Conservation (phyloP, 2,797 vertebrate species). For the Pangasius larnaudii region DNA sequence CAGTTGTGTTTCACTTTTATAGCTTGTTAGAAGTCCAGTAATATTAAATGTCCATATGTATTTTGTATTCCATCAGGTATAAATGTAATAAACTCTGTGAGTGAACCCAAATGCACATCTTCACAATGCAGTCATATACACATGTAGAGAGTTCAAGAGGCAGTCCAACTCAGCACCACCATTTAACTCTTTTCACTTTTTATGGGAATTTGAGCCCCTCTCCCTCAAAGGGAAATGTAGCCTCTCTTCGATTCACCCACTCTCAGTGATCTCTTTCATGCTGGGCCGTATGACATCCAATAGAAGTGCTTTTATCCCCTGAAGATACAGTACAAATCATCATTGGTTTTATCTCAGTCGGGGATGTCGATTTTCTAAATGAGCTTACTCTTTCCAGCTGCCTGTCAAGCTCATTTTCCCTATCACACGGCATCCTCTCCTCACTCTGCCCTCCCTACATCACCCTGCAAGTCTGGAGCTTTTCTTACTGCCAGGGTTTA, state of each 20-base stretch:
- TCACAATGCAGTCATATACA: not conserved
- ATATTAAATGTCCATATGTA: not conserved
- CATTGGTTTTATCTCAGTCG: conserved; percentile 94
- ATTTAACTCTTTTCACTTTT: conserved; percentile 67
- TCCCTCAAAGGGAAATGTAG: conserved; percentile 59
- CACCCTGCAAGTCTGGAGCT: conserved; percentile 69
- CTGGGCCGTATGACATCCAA: conserved; percentile 77
- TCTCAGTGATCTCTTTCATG: conserved; percentile 70
- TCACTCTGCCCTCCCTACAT: conserved; percentile 71
- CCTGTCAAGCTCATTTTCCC: conserved; percentile 81
- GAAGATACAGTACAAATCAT: conserved; percentile 96
- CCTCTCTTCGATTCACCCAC: conserved; percentile 50
- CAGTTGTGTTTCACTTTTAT: not conserved
- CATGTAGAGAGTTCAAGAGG: conserved; percentile 33
- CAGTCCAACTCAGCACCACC: conserved; percentile 49
- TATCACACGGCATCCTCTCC: conserved; percentile 62
- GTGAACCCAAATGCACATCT: not conserved
- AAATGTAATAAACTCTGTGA: not conserved
- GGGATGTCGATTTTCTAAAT: conserved; percentile 94
- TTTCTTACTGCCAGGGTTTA: conserved; percentile 66
- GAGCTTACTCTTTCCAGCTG: conserved; percentile 88
- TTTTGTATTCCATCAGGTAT: not conserved
- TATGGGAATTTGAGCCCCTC: conserved; percentile 63
- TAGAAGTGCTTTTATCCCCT: conserved; percentile 90
- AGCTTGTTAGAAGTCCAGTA: not conserved